Base-by-base conservation (phyloP, 2,888 invertebrate species). In the Lochmaea crataegi region DNA sequence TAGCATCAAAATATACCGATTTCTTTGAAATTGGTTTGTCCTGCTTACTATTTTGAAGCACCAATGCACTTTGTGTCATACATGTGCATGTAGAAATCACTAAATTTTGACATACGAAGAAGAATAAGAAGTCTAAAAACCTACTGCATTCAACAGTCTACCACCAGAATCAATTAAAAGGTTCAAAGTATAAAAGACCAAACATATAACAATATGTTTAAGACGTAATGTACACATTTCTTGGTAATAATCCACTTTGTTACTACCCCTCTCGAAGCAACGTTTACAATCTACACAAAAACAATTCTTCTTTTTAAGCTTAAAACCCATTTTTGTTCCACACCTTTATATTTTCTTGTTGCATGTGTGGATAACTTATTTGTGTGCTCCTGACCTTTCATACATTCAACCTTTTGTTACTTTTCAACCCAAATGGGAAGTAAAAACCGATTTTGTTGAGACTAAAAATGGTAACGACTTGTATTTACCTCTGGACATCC, bases 401-500 rank as follows among this genome's bases (percentile, higher is more conserved):
- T 53, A 53, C 9, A 53, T 53, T 53, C 18, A 53, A 53, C 11
- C 18, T 18, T 48, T 48, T 48, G 48, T n/a, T 48, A 48, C n/a
- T 48, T 48, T n/a, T 48, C n/a, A n/a, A 7, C 53, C 16, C 10
- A 18, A 53, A 53, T 38, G 32, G 1, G 7, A 18, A 16, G n/a
- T 9, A 53, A 53, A 18, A 2, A 53, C 5, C 18, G 18, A 53
- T 16, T 53, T 53, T 53, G 53, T 18, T 18, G 51, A 4, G 51
- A 16, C 38, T 66, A 67, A 68, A 70, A 61, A 57, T 56, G 26
- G 32, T 48, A 61, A 70, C 61, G 61, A 42, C n/a, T 12, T 18
- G 45, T 67, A 74, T 74, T 74, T 74, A 94, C 95, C 93, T 95
- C 95, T 78, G 94, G 90, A 73, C 94, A 94, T 84, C 95, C 95